These are phyloP conservation scores for Rhegmatorhina hoffmannsi DNA, from an alignment of 2,113 vertebrate species.

Conservation along the genomic window DNA sequence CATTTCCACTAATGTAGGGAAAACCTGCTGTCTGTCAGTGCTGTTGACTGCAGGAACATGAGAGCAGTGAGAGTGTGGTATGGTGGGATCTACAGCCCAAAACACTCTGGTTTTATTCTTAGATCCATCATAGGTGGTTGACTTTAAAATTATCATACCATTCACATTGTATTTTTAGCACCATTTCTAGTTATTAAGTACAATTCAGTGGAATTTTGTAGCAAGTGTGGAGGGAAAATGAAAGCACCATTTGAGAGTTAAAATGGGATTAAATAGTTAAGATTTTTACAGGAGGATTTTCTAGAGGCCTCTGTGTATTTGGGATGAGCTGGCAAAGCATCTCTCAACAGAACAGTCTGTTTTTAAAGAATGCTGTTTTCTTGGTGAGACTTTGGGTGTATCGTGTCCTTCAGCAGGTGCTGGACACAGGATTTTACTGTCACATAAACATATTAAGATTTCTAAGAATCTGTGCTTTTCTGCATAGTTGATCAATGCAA, in stretches of 20 bases:
- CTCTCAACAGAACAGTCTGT: not conserved
- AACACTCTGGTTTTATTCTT: not conserved
- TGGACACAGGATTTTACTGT: not conserved
- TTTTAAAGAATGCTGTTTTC: not conserved
- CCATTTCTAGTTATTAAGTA: not conserved
- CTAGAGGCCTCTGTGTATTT: not conserved
- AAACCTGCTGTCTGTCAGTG: not conserved
- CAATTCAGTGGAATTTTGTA: not conserved
- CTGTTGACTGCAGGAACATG: not conserved
- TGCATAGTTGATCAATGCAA: not conserved
- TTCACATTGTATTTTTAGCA: not conserved
- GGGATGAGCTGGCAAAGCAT: not conserved
- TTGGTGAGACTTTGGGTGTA: not conserved
- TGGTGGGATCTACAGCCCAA: not conserved
- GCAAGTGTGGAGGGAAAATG: not conserved
- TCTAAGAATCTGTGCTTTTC: not conserved
- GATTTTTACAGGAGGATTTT: not conserved
- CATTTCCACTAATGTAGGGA: not conserved
- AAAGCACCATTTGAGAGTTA: not conserved
- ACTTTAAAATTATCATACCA: not conserved
- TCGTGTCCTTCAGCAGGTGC: not conserved
- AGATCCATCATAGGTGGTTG: not conserved
- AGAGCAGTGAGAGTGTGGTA: not conserved
- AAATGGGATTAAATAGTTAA: not conserved
- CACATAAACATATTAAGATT: not conserved